Conservation (phyloP, 2,797 vertebrate genomes). For the Coendou prehensilis region DNA sequence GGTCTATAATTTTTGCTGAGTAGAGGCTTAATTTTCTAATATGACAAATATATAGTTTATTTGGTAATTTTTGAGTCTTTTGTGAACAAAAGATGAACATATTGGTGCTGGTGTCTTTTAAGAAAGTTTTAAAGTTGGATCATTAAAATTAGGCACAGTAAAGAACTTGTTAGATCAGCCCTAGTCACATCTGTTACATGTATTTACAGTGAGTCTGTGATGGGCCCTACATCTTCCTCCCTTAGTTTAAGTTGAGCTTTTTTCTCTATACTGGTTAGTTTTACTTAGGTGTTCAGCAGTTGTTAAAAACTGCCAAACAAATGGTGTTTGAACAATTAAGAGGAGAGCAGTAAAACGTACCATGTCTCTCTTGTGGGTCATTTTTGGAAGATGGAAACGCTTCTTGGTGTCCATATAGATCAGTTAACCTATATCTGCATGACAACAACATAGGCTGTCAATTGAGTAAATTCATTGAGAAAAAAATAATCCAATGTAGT, state of each 20-base stretch:
- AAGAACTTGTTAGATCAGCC: slow-evolving; percentile 68
- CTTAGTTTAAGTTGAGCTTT: slow-evolving; percentile 71
- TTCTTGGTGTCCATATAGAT: slow-evolving; percentile 1
- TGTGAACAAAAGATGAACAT: neutral
- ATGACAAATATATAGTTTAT: neutral
- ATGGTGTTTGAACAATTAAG: slow-evolving; percentile 67
- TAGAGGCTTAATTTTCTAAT: slow-evolving; percentile 49
- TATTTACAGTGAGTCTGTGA: slow-evolving; percentile 51
- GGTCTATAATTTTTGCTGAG: slow-evolving; percentile 26
- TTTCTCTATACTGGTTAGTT: slow-evolving; percentile 70
- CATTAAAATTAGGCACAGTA: neutral
- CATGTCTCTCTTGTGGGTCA: neutral
- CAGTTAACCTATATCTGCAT: neutral
- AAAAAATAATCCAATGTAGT: neutral
- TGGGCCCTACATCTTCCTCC: slow-evolving; percentile 56
- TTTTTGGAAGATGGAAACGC: slow-evolving; percentile 41
- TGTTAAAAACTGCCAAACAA: slow-evolving; percentile 75
- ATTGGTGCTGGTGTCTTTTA: neutral
- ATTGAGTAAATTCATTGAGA: slow-evolving; percentile 35
- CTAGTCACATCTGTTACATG: slow-evolving; percentile 66
- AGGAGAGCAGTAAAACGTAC: neutral
- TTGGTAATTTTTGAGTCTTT: neutral
- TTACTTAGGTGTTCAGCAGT: slow-evolving; percentile 78
- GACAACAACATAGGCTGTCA: neutral
- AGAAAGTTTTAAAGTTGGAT: slow-evolving; percentile 65